Percentiles rank a stretch among this genome's conserved stretches.
These are phyloP conservation scores for Listronotus bonariensis DNA, from an alignment of 1,140 invertebrate species.

Conservation along the genomic window DNA sequence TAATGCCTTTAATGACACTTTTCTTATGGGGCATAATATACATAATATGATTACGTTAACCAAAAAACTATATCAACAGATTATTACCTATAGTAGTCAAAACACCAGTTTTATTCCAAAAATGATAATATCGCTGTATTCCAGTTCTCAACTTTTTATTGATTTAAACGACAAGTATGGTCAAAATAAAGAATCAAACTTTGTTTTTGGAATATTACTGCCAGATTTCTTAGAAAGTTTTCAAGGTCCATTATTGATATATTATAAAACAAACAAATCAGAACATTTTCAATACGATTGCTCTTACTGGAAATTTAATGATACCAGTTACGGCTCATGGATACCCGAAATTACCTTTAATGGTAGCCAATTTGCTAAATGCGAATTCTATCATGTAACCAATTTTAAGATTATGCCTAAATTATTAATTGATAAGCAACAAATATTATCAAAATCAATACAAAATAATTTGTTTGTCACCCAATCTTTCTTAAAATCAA, in stretches of 20 bases:
- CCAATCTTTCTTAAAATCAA: too few relatives aligned
- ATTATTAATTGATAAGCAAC: not conserved
- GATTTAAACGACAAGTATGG: not conserved
- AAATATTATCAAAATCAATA: not conserved
- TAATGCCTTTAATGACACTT: not conserved
- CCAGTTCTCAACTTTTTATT: conserved; percentile 12
- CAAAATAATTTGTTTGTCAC: too few relatives aligned
- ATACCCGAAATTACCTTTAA: not conserved
- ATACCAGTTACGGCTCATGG: conserved; percentile 5
- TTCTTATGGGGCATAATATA: not conserved
- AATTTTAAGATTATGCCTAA: conserved; percentile 9
- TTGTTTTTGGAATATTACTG: conserved; percentile 26
- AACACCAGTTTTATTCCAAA: conserved; percentile 17
- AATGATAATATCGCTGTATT: conserved; percentile 17
- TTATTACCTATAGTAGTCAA: conserved; percentile 1
- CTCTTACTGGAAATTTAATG: conserved; percentile 32
- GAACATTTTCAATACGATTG: conserved; percentile 15
- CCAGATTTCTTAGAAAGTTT: conserved; percentile 20
- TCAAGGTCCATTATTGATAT: conserved; percentile 15
- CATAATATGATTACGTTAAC: conserved; percentile 2
- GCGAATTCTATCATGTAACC: conserved; percentile 22
- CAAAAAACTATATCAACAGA: conserved; percentile 10
- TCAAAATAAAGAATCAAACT: conserved; percentile 2
- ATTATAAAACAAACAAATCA: not conserved
- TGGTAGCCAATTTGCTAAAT: not conserved